A percentile compares a stretch with the other conserved stretches of the same genome.
These are phyloP conservation scores for Acrocephalus arundinaceus DNA, from an alignment of 2,113 vertebrate species.

Conservation along the genomic window DNA sequence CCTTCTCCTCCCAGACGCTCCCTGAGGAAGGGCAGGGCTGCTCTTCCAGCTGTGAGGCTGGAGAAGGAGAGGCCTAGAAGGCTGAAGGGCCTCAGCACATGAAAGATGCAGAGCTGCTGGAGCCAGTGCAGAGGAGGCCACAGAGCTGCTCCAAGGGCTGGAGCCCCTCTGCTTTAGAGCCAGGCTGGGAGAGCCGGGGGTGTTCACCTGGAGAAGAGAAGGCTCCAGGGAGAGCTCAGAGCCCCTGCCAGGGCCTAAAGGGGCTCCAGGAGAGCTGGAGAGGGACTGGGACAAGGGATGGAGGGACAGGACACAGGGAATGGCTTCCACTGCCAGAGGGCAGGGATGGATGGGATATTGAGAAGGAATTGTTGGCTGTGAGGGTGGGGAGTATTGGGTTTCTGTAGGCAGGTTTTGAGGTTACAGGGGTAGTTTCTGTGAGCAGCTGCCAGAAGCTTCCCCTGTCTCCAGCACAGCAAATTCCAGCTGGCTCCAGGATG, in stretches of 20 bases:
- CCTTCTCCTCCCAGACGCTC: not conserved
- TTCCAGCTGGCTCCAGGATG: not conserved
- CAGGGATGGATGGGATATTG: not conserved
- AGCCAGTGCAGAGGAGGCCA: not conserved
- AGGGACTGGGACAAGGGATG: not conserved
- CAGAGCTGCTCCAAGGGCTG: not conserved
- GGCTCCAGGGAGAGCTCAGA: not conserved
- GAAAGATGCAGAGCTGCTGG: not conserved
- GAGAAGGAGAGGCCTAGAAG: not conserved
- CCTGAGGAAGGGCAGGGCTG: not conserved
- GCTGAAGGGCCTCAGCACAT: not conserved
- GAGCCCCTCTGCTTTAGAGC: not conserved
- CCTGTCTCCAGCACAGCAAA: not conserved
- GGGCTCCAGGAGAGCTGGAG: not conserved
- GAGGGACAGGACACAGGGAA: not conserved
- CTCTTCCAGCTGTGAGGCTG: not conserved
- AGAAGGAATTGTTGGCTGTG: fast-evolving
- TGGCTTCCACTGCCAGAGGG: not conserved
- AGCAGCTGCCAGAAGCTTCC: not conserved
- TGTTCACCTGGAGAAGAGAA: not conserved
- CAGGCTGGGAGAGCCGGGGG: not conserved
- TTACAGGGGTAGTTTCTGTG: not conserved
- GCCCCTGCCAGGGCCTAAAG: not conserved
- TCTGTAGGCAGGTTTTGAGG: not conserved
- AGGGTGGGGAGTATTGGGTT: not conserved